Base-by-base conservation (phyloP, 1,140 invertebrate species). In the Formica exsecta region DNA sequence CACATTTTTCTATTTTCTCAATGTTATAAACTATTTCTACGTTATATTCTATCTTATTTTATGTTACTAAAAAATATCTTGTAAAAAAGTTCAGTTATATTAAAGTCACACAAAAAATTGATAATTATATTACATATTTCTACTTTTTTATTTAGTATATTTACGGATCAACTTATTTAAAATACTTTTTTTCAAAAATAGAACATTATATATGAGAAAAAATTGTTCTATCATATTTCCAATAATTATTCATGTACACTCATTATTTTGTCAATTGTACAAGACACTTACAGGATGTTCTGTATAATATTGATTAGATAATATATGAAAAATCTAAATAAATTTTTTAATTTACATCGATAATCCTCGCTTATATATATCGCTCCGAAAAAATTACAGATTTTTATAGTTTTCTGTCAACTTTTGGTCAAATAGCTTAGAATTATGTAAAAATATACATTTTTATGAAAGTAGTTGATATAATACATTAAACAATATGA, bases 101-200 rank as follows among this genome's bases (percentile, higher is more conserved):
- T 44, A 64, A 62, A 64, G 16, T 32, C 70, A n/a, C 32, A 4
- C 32, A 32, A 32, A 32, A 32, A 32, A 32, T 7, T 4, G 19
- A 44, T 16, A 44, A 77, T 48, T 62, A 44, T 29, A 29, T 29
- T 29, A 29, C 25, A 29, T 29, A 25, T 22, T 38, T 4, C 16
- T 32, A 4, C 9, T 44, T 38, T 76, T 8, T 77, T 75, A 75
- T 59, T 61, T 38, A 61, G 59, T 6, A 36, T 38, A 61, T 41
- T 61, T 61, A 38, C 59, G 1, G 2, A 13, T 59, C 6, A 61
- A 76, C 2, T 36, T 41, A 59, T 75, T 51, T 16, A 11, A 76
- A 16, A 11, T 13, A 3, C 41, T 44, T 44, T 62, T 32, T 44
- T 13, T 29, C 9, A 13, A 2, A 68, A 44, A 22, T 44, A 44